Evolutionary conservation across 2,797 vertebrate genomes (phyloP), one percentile per base, ranked within the genome.

Genomic region (Mallotus villosus): DNA sequence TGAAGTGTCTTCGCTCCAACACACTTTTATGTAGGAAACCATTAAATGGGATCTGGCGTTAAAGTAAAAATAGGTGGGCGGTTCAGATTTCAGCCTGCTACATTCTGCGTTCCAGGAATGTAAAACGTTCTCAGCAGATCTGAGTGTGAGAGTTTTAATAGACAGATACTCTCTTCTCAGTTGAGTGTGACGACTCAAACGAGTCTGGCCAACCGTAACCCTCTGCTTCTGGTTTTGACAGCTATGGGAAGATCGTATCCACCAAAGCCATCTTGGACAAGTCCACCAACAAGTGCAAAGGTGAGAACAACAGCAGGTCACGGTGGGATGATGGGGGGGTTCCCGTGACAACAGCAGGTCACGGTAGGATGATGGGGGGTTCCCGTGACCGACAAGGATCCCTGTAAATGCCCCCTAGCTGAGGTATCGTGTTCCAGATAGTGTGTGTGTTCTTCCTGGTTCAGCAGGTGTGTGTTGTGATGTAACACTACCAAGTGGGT

Each of bases 261-360:
- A 98, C 97, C n/a, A 97, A 97, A 84, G 95, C 97, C 84, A 98
- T 97, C 71, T 83, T 98, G 92, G 96, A 98, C 87, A 98, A 97
- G 89, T 95, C 94, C 9, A 97, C 96, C 82, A 98, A 96, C 88
- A 97, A 96, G 80, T 98, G 97, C 91, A 98, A 98, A 97, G 96
- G 97, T 96, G 83, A 93, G 91, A 67, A 34, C 21, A 22, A 14
- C 22, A 9, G 29, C 21, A 12, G 2, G 24, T 6, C 4, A n/a
- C n/a, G n/a, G n/a, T n/a, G n/a, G n/a, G n/a, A n/a, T n/a, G n/a
- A n/a, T n/a, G n/a, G 9, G 25, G 4, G 1, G 7, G 32, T 34
- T 7, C 4, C 32, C 6, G 32, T 34, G 4, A 34, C 21, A 25
- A 16, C 24, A 11, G 29, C 22, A 14, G 3, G 24, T 8, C 4